Base-by-base conservation (phyloP, 2,113 vertebrate species). In the Mugil cephalus region DNA sequence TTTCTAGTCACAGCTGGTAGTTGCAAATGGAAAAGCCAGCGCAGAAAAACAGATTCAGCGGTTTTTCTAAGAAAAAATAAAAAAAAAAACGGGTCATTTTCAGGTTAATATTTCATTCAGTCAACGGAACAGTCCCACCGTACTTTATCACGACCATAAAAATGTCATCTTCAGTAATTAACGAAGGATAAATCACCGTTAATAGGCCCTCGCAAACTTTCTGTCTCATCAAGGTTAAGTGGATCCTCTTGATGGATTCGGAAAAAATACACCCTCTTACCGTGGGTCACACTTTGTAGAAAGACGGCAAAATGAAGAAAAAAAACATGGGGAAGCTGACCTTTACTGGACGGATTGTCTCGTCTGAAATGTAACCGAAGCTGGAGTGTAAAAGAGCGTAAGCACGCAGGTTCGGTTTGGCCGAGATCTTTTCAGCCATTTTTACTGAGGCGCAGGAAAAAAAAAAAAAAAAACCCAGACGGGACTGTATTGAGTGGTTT, bases 301-400 rank as follows among this genome's bases (percentile, higher is more conserved):
- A 77, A 53, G 52, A 36, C 11, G 10, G 39, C 40, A 30, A 1
- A 52, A 46, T 38, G 8, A 14, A 36, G 11, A 18, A 46, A n/a
- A 63, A 56, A 40, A 4, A 1, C 24, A 50, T 9, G n/a, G 1
- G 7, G 10, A 30, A 65, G 52, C 15, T 34, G 18, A 24, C 40
- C 63, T 52, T 53, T 40, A 11, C 34, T 69, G 62, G 30, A 56
- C 1, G 39, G n/a, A 56, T 39, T 14, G 12, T 36, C 24, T 62
- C 18, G 12, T 21, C 50, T 38, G 15, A 61, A 50, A 80, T 48
- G 12, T 17, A 56, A 46, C 51, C 46, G 30, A 39, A 39, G 10
- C 14, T 1, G 1, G 4, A 14, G 6, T 46, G 10, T 21, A 4
- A 52, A 36, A 68, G 42, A 39, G 6, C 30, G 14, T 10, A 17